Percentiles rank a stretch among this genome's conserved stretches.
phyloP scores from a whole-genome alignment of 2,113 vertebrate species.

The Tichodroma muraria region DNA sequence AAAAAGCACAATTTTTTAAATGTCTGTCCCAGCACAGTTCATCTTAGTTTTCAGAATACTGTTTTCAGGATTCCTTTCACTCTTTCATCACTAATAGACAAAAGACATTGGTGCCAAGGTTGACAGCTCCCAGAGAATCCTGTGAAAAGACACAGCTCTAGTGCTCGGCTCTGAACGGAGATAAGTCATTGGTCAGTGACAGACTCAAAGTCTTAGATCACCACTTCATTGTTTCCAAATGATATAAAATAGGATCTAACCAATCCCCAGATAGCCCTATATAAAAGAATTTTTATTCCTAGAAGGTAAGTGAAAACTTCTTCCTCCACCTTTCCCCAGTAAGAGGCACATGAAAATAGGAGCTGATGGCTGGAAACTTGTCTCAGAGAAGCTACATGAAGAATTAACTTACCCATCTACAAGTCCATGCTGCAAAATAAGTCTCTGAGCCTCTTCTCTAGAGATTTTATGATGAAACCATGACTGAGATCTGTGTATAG shows the following conservation, averaged over 20 bases:
- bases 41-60: not conserved
- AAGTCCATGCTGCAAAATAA: constrained; percentile 91
- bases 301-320: not conserved
- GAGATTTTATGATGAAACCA: constrained; percentile 97
- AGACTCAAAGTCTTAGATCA: not conserved
- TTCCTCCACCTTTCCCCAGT: not conserved
- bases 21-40: not conserved
- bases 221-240: constrained; percentile 7
- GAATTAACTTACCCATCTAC: constrained; percentile 84
- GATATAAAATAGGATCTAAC: not conserved
- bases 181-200: not conserved
- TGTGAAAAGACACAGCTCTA: constrained; percentile 1
- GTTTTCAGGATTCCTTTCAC: not conserved
- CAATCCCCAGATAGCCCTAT: not conserved
- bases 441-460: constrained; percentile 88
- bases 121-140: constrained; percentile 1
- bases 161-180: not conserved
- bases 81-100: not conserved
- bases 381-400: not conserved
- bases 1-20: not conserved
- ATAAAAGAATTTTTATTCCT: not conserved
- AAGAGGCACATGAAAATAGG: not conserved
- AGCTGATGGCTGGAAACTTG: not conserved
- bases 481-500: constrained; percentile 86
- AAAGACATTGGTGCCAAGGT: not conserved